phyloP scores from a whole-genome alignment of 2,797 vertebrate species.

The Cossypha niveicapilla region DNA sequence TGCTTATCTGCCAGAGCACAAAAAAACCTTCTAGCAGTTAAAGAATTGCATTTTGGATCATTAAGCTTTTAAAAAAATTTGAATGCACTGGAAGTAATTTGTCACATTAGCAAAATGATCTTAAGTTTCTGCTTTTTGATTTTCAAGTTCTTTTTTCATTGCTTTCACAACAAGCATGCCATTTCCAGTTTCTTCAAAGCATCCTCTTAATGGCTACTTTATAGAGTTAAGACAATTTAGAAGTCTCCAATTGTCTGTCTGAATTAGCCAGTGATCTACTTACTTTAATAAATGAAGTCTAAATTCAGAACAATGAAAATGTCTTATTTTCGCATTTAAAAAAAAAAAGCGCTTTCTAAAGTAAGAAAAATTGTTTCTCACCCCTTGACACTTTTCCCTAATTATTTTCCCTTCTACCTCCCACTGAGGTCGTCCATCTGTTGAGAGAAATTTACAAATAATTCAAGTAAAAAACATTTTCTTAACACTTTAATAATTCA shows the following conservation, averaged over 20 bases:
- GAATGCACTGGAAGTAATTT: neutral
- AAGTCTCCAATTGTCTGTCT: constrained; percentile 6
- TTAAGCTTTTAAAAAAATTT: neutral
- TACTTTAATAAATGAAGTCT: neutral
- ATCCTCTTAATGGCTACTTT: neutral
- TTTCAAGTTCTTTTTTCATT: neutral
- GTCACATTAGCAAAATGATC: neutral
- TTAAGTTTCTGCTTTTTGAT: neutral
- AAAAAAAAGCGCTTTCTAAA: constrained; percentile 7
- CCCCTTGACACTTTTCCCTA: constrained; percentile 93
- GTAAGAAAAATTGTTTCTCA: constrained; percentile 75
- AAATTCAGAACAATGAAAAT: neutral
- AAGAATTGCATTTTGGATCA: neutral
- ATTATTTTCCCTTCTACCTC: constrained; percentile 96
- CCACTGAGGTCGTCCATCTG: constrained; percentile 98
- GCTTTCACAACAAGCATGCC: neutral
- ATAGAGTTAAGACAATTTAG: neutral
- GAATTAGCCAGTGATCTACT: neutral
- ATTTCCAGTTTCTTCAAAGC: neutral
- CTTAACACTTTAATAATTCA: neutral
- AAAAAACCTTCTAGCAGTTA: neutral
- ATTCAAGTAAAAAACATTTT: constrained; percentile 45
- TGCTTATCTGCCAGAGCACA: neutral
- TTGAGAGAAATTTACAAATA: constrained; percentile 66
- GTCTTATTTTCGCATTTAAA: neutral